Conservation (phyloP, 2,797 vertebrate genomes). For the Mus caroli region DNA sequence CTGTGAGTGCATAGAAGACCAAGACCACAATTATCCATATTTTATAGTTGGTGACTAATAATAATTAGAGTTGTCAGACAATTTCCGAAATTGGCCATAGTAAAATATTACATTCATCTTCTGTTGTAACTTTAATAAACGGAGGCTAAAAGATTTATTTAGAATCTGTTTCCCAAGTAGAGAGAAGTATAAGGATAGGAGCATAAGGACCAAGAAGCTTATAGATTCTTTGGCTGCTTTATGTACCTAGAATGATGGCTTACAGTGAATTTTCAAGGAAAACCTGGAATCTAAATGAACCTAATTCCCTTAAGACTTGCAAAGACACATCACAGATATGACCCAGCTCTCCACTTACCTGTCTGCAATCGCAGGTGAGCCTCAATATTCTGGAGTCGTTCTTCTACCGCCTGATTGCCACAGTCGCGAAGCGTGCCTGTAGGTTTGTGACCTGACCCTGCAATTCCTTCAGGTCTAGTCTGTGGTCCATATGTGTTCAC, state of each 20-base stretch:
- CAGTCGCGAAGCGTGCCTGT: slow-evolving; percentile 89
- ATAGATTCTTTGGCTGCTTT: not conserved
- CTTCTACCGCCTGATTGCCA: slow-evolving; percentile 95
- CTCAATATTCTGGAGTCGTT: slow-evolving; percentile 97
- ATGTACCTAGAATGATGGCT: not conserved
- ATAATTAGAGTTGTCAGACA: slow-evolving; percentile 1
- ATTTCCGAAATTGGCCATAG: slow-evolving; percentile 16
- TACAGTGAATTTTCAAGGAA: not conserved
- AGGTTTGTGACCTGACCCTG: slow-evolving; percentile 89
- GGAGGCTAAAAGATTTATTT: slow-evolving; percentile 6
- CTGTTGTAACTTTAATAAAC: slow-evolving; percentile 41
- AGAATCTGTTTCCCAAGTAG: not conserved
- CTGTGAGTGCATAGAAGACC: not conserved
- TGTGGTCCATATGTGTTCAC: slow-evolving; percentile 98
- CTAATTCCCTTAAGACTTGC: slow-evolving; percentile 1
- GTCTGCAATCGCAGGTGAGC: slow-evolving; percentile 94
- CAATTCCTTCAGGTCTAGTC: slow-evolving; percentile 90
- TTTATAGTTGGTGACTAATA: slow-evolving; percentile 21
- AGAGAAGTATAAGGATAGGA: not conserved
- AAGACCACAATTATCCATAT: slow-evolving; percentile 24
- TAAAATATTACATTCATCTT: slow-evolving; percentile 30
- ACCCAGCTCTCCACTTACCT: slow-evolving; percentile 87
- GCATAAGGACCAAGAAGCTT: not conserved
- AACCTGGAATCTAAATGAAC: not conserved
- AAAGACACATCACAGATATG: not conserved